phyloP scores from a whole-genome alignment of 2,113 vertebrate species.

The Neotragus pygmaeus region DNA sequence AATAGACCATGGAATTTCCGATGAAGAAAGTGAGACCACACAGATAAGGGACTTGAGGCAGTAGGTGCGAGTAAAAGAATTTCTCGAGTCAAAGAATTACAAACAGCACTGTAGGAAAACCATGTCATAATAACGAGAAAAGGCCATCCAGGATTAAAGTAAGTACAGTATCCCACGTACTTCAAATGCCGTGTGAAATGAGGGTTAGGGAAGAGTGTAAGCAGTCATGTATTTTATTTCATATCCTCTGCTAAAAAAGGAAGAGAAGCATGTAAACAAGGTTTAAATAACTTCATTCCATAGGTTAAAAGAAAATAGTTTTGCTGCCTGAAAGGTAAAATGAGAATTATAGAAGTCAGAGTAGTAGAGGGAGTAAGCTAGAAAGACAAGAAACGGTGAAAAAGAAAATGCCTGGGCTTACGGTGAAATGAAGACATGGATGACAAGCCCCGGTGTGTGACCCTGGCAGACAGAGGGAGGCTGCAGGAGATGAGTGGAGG shows the following conservation, averaged over 20 bases:
- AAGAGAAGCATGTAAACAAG: background rate
- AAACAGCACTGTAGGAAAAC: background rate
- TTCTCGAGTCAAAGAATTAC: background rate
- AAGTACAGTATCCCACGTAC: background rate
- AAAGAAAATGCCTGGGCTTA: background rate
- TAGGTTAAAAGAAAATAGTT: background rate
- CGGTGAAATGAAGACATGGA: background rate
- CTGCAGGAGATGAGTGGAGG: background rate
- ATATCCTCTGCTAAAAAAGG: background rate
- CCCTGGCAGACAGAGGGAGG: background rate
- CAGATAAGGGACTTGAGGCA: background rate
- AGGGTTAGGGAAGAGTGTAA: background rate
- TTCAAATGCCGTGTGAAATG: background rate
- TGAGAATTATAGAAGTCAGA: background rate
- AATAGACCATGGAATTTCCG: background rate
- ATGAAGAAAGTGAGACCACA: background rate
- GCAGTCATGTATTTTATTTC: background rate
- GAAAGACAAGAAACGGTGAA: background rate
- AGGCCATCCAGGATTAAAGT: background rate
- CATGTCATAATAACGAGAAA: background rate
- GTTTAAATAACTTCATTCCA: background rate
- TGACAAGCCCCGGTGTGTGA: background rate
- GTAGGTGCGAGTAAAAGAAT: background rate
- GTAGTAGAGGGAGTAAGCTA: background rate
- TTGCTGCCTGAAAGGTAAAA: background rate